Evolutionary conservation across 2,113 vertebrate genomes (phyloP).

Genomic region (Neodontobutis hainanensis): DNA sequence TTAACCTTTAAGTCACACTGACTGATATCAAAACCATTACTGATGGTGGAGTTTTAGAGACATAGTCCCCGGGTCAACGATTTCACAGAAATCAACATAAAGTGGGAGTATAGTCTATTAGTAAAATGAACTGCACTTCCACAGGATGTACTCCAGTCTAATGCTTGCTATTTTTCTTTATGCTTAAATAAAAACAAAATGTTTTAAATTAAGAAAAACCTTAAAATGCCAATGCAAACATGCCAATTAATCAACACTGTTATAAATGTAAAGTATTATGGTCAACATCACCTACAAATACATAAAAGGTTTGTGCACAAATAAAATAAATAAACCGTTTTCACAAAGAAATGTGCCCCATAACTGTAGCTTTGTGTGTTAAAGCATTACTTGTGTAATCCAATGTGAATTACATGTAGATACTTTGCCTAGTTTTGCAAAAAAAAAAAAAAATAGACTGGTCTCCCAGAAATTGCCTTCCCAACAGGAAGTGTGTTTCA

Average conservation of each 20-base stretch:
- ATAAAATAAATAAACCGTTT: constrained; percentile 25
- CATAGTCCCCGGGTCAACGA: constrained; percentile 51
- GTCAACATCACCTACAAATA: not conserved
- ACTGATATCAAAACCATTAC: constrained; percentile 49
- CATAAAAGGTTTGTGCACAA: not conserved
- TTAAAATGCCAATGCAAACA: not conserved
- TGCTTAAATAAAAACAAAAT: constrained; percentile 23
- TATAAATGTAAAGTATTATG: not conserved
- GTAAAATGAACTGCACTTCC: constrained; percentile 21
- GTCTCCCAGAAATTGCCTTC: constrained; percentile 52
- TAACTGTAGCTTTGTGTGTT: constrained; percentile 11
- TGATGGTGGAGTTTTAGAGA: constrained; percentile 44
- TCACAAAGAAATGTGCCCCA: constrained; percentile 4
- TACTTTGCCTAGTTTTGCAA: not conserved
- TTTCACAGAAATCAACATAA: constrained; percentile 82
- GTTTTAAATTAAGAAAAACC: constrained; percentile 1
- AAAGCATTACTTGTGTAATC: constrained; percentile 38
- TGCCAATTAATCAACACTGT: not conserved
- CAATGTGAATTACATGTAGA: constrained; percentile 37
- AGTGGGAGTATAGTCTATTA: constrained; percentile 36
- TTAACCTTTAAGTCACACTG: constrained; percentile 18
- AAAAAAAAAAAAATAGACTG: constrained; percentile 11
- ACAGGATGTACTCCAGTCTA: not conserved
- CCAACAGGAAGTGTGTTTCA: constrained; percentile 46
- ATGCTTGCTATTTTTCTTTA: not conserved